Percentiles rank a stretch among this genome's conserved stretches.
Conservation (phyloP, 2,888 invertebrate genomes). For the Ecdyonurus torrentis region DNA sequence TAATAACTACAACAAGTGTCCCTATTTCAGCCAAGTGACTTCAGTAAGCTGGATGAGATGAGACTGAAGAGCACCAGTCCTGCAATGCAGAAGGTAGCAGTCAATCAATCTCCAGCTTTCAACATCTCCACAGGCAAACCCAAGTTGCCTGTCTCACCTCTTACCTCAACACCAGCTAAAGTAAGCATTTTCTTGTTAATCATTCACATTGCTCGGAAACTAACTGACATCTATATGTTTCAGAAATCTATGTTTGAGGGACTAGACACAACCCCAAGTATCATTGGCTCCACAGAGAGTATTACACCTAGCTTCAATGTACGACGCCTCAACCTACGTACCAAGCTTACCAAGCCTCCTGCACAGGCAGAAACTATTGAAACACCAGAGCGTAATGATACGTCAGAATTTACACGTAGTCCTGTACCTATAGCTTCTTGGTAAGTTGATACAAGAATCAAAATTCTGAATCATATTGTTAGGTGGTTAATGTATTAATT, state of each 20-base stretch:
- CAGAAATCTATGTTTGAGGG: slow-evolving; percentile 74
- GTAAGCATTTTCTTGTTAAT: slow-evolving; percentile 16
- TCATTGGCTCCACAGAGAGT: slow-evolving; percentile 40
- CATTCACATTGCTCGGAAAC: too few relatives aligned
- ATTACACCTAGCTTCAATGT: slow-evolving; percentile 36
- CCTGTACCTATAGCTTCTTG: neutral
- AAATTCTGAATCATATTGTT: too few relatives aligned
- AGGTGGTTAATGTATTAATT: too few relatives aligned
- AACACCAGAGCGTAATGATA: too few relatives aligned
- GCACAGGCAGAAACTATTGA: too few relatives aligned
- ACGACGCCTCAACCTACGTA: neutral
- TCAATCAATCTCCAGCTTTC: slow-evolving; percentile 33
- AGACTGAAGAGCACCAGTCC: slow-evolving; percentile 50
- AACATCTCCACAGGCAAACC: slow-evolving; percentile 37
- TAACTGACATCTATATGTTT: too few relatives aligned
- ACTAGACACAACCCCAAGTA: slow-evolving; percentile 49
- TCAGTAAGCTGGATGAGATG: slow-evolving; percentile 41
- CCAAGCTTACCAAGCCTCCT: neutral
- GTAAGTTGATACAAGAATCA: too few relatives aligned
- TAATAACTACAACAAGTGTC: too few relatives aligned
- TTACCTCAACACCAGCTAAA: slow-evolving; percentile 27
- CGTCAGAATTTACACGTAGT: neutral
- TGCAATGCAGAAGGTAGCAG: slow-evolving; percentile 45
- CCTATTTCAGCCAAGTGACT: slow-evolving; percentile 29
- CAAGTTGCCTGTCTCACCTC: slow-evolving; percentile 39